Evolutionary conservation across 2,113 vertebrate genomes (phyloP).

Genomic region (Hippocampus abdominalis): DNA sequence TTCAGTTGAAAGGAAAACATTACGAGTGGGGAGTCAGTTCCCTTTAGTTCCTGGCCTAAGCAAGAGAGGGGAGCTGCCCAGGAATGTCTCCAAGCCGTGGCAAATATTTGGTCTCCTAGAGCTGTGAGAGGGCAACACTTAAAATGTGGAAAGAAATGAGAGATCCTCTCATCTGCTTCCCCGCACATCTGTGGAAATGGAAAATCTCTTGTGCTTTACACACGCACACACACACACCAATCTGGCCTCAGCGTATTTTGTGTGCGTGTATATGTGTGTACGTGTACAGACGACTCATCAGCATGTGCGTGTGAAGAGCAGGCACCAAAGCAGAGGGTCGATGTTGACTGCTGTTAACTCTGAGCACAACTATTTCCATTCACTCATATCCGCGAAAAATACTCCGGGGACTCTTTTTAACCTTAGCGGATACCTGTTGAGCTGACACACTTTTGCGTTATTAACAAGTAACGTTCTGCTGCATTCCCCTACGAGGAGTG

Average conservation of each 20-base stretch:
- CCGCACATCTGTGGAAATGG: slow-evolving; percentile 21
- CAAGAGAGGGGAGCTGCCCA: slow-evolving; percentile 41
- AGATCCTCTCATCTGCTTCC: slow-evolving; percentile 32
- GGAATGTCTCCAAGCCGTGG: slow-evolving; percentile 63
- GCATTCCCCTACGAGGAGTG: not conserved
- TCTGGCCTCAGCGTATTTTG: slow-evolving; percentile 4
- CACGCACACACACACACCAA: not conserved
- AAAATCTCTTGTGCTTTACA: slow-evolving; percentile 17
- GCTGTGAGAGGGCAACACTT: slow-evolving; percentile 43
- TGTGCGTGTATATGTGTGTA: slow-evolving; percentile 11
- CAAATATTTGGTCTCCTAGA: slow-evolving; percentile 60
- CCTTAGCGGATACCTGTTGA: slow-evolving; percentile 33
- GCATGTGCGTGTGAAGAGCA: slow-evolving; percentile 44
- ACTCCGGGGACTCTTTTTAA: slow-evolving; percentile 31
- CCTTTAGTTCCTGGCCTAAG: slow-evolving; percentile 29
- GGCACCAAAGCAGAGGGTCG: slow-evolving; percentile 10
- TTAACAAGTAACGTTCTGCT: not conserved
- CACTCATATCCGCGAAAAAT: slow-evolving; percentile 49
- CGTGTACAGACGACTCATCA: slow-evolving; percentile 36
- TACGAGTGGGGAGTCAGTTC: slow-evolving; percentile 8
- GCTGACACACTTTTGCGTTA: slow-evolving; percentile 9
- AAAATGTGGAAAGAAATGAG: slow-evolving; percentile 47
- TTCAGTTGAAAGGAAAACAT: no score
- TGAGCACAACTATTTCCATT: slow-evolving; percentile 44
- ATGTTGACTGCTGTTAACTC: slow-evolving; percentile 26